Conservation (phyloP, 2,888 invertebrate species). For the Noctua pronuba region DNA sequence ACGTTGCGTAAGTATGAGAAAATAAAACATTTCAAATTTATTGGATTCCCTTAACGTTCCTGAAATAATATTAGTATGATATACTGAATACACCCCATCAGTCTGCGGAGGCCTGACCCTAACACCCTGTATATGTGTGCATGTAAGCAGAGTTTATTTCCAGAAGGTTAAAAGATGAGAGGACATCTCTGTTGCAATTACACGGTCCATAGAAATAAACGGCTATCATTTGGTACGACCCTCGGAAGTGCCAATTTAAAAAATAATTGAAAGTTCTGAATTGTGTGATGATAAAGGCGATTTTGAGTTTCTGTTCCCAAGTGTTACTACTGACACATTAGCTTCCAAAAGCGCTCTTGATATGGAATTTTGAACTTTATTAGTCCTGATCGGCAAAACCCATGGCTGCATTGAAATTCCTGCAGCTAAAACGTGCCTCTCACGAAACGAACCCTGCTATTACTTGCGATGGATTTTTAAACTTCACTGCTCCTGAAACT, state of each 20-base stretch:
- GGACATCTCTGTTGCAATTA: conserved; percentile 25
- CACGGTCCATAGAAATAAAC: conserved; percentile 46
- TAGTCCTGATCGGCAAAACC: not conserved
- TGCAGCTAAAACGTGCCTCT: not conserved
- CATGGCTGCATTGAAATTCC: not conserved
- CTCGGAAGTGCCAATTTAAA: conserved; percentile 39
- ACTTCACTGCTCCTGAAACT: not conserved
- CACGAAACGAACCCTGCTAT: not conserved
- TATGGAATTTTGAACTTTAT: not conserved
- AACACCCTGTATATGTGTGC: not conserved
- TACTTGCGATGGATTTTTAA: conserved; percentile 8
- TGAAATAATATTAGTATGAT: too few species aligned
- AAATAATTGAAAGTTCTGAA: conserved; percentile 44
- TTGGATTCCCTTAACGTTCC: too few species aligned
- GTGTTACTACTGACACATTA: not conserved
- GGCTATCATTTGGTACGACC: conserved; percentile 36
- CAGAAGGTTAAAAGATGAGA: conserved; percentile 12
- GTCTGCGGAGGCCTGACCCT: too few species aligned
- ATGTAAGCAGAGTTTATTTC: not conserved
- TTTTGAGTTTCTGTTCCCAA: not conserved
- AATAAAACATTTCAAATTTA: too few species aligned
- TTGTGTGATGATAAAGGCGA: conserved; percentile 10
- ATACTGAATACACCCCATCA: too few species aligned
- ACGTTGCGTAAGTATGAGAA: too few species aligned
- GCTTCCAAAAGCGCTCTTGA: not conserved